Evolutionary conservation across 1,140 invertebrate species (phyloP), one percentile per base, ranked within the genome.

Genomic region (Triops cancriformis): DNA sequence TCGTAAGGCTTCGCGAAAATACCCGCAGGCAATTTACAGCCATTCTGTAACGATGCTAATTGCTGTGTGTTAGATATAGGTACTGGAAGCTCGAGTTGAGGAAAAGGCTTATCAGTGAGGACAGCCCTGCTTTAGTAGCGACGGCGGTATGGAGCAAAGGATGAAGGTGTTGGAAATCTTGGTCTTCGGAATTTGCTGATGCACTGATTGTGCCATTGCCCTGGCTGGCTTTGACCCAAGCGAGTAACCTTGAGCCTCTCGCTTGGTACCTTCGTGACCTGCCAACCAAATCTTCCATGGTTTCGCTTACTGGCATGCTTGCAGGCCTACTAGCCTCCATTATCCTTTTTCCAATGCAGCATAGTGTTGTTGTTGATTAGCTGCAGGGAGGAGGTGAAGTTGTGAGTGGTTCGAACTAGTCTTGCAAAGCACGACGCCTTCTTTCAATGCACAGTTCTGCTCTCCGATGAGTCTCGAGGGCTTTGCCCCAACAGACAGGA

Each of bases 211-310:
- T 64, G 14, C 51, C 51, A 64, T 64, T 64, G 51, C 51, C 51
- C 51, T 64, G 51, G 51, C 51, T 64, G 51, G 51, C 51, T 64
- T 64, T 64, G 51, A 64, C 51, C 51, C 51, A 64, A 64, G 51
- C 51, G 18, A 64, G 23, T 64, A 64, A 64, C 51, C 51, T 64
- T 64, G 51, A 64, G 14, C 10, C 51, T 64, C 51, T 64, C 7
- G 9, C 23, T n/a, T 37, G 31, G 18, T 23, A 64, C 51, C 51
- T 64, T 23, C 51, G 51, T 64, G 51, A 64, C 51, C 51, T 64
- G 51, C 51, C 51, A 64, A 64, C 51, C 51, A 64, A 64, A 64
- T 64, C 51, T 64, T 64, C 10, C 51, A 64, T 64, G 51, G 51
- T 64, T 64, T 64, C 10, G 14, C 51, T 64, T 64, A 64, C n/a